These are phyloP conservation scores for Forbesichthys papilliferus DNA, from an alignment of 2,113 vertebrate genomes.

Conservation along the genomic window DNA sequence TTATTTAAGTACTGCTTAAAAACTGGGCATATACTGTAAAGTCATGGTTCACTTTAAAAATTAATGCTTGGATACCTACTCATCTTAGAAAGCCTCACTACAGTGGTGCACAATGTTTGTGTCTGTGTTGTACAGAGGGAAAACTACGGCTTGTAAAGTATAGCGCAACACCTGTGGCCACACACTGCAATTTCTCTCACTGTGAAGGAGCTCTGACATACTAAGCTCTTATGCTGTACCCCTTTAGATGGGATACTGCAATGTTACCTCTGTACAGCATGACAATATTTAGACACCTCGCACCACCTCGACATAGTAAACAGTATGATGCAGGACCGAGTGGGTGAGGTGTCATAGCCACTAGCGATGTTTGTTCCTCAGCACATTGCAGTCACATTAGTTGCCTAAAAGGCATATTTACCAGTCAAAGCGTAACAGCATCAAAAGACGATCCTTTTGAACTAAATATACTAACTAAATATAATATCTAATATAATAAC, in stretches of 20 bases:
- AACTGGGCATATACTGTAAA: too few species aligned
- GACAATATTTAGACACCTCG: conserved; percentile 21
- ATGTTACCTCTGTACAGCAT: conserved; percentile 16
- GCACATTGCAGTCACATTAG: conserved; percentile 34
- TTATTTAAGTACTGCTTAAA: too few species aligned
- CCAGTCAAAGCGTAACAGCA: conserved; percentile 40
- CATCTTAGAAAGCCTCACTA: not conserved
- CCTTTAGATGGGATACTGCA: conserved; percentile 1
- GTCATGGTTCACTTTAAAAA: too few species aligned
- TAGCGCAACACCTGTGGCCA: conserved; percentile 19
- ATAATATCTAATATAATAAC: conserved; percentile 10
- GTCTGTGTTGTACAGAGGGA: conserved; percentile 3
- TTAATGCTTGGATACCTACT: too few species aligned
- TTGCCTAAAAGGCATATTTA: conserved; percentile 55
- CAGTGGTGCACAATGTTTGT: not conserved
- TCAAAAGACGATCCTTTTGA: conserved; percentile 33
- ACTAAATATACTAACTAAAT: conserved; percentile 27
- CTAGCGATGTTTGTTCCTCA: conserved; percentile 39
- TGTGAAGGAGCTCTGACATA: conserved; percentile 30
- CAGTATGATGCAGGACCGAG: conserved; percentile 39
- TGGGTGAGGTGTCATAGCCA: conserved; percentile 32
- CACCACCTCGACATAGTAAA: conserved; percentile 43
- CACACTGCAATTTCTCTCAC: not conserved
- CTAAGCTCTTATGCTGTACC: not conserved
- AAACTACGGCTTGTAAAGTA: not conserved